Percentiles rank a stretch among this genome's conserved stretches.
Evolutionary conservation across 2,888 invertebrate genomes (phyloP).

Genomic region (Brenthis hecate): DNA sequence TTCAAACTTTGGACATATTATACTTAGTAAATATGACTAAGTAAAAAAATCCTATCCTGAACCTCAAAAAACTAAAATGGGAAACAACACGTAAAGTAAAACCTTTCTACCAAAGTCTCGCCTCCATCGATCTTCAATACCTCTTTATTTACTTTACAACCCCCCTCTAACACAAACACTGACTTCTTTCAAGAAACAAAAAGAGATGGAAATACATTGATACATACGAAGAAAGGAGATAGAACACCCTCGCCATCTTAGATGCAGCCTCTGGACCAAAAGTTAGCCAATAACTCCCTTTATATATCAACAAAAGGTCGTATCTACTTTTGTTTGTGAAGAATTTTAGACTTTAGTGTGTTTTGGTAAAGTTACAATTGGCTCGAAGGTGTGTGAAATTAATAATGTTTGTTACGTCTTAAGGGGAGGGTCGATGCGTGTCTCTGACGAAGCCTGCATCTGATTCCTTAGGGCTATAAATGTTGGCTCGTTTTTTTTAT

Average conservation of each 20-base stretch:
- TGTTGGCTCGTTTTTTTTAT: conserved; percentile 29
- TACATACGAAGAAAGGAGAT: conserved; percentile 53
- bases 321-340: conserved; percentile 32
- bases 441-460: conserved; percentile 52
- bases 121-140: conserved; percentile 59
- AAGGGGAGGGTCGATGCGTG: conserved; percentile 65
- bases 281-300: conserved; percentile 76
- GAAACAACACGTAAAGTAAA: conserved; percentile 2
- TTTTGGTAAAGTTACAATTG: conserved; percentile 49
- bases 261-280: conserved; percentile 79
- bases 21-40: neutral
- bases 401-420: conserved; percentile 69
- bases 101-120: conserved; percentile 19
- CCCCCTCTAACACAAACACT: conserved; percentile 67
- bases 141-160: conserved; percentile 71
- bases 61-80: conserved; percentile 16
- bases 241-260: conserved; percentile 73
- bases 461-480: conserved; percentile 32
- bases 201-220: conserved; percentile 51
- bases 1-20: neutral
- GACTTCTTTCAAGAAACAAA: conserved; percentile 75
- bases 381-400: conserved; percentile 52
- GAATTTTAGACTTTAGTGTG: conserved; percentile 58
- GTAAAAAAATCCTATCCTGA: neutral
- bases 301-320: conserved; percentile 41